These are phyloP conservation scores for Enhydra lutris DNA, from an alignment of 2,113 vertebrate species.

Conservation along the genomic window DNA sequence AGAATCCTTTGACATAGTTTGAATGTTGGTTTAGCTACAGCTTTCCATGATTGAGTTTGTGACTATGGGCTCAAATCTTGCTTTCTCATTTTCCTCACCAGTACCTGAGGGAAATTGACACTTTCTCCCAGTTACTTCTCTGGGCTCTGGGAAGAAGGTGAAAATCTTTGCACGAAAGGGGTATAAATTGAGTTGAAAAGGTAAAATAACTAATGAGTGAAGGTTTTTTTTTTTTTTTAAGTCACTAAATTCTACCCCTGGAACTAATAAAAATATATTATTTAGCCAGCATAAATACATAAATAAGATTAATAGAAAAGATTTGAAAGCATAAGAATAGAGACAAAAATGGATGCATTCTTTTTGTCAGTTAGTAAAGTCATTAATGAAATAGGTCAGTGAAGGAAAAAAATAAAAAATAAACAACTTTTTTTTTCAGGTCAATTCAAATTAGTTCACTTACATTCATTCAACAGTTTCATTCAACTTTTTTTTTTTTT, in stretches of 20 bases:
- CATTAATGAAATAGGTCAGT: not conserved
- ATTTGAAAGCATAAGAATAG: not conserved
- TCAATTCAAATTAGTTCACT: not conserved
- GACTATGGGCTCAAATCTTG: not conserved
- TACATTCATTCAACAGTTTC: not conserved
- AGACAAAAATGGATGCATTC: not conserved
- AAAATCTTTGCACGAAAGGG: not conserved
- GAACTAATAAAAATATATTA: not conserved
- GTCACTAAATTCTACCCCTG: not conserved
- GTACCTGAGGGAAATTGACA: not conserved
- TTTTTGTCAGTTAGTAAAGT: not conserved
- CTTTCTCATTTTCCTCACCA: not conserved
- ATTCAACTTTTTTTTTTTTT: not conserved
- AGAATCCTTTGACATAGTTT: not conserved
- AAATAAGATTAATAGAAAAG: not conserved
- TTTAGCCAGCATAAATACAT: not conserved
- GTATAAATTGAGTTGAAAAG: not conserved
- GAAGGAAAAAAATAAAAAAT: not conserved
- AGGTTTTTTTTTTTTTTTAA: not conserved
- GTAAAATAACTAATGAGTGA: not conserved
- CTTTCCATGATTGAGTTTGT: not conserved
- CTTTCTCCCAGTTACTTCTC: not conserved
- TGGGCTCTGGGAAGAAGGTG: not conserved
- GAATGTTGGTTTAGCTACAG: not conserved
- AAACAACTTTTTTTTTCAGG: not conserved